phyloP scores from a whole-genome alignment of 2,888 invertebrate species.

The Drosophila formosana region DNA sequence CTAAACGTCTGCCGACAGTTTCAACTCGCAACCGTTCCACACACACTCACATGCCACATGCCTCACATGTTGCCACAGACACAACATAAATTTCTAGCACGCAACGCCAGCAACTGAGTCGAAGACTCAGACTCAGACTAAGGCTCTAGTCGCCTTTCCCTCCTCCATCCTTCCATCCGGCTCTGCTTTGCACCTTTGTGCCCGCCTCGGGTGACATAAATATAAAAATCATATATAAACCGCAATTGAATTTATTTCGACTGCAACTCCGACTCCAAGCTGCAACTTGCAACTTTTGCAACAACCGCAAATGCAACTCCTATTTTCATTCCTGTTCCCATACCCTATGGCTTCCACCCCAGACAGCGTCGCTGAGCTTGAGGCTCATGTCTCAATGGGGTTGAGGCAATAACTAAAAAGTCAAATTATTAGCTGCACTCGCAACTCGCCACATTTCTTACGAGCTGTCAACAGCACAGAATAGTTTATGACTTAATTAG shows the following conservation, averaged over 20 bases:
- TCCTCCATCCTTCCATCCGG: too few relatives aligned
- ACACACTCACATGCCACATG: slow-evolving; percentile 26
- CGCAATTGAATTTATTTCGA: slow-evolving; percentile 81
- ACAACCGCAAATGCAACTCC: slow-evolving; percentile 61
- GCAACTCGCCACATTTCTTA: slow-evolving; percentile 58
- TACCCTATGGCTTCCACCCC: slow-evolving; percentile 1
- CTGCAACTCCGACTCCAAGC: slow-evolving; percentile 50
- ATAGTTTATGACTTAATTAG: slow-evolving; percentile 76
- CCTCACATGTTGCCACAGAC: slow-evolving; percentile 75
- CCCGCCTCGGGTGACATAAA: slow-evolving; percentile 70
- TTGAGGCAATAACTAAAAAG: slow-evolving; percentile 65
- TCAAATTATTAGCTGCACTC: slow-evolving; percentile 77
- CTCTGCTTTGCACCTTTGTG: slow-evolving; percentile 10
- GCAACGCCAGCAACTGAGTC: slow-evolving; percentile 43
- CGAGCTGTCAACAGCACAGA: slow-evolving; percentile 67
- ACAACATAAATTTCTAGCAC: slow-evolving; percentile 77
- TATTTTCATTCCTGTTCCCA: not conserved
- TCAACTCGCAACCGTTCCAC: slow-evolving; percentile 42
- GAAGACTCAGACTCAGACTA: not conserved
- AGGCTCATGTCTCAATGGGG: slow-evolving; percentile 17
- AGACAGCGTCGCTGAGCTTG: slow-evolving; percentile 16
- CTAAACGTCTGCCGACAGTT: slow-evolving; percentile 76
- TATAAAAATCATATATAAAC: slow-evolving; percentile 78
- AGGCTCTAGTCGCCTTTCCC: not conserved
- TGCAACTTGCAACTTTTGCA: slow-evolving; percentile 40